Conservation (phyloP, 2,888 invertebrate genomes). For the Meta bourneti region DNA sequence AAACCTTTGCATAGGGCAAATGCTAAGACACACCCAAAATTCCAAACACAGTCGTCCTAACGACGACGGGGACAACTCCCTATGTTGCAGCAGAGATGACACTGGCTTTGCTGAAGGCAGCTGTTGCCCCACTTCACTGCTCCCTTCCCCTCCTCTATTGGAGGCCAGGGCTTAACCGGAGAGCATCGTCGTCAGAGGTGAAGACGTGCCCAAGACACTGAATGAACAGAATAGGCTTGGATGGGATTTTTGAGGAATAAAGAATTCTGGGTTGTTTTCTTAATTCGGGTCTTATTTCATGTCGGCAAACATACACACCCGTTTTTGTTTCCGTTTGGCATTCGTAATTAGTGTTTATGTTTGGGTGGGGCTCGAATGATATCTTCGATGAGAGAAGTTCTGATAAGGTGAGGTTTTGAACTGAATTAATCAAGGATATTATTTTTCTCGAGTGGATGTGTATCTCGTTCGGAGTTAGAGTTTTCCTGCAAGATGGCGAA, state of each 20-base stretch:
- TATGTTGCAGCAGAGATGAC: slow-evolving; percentile 38
- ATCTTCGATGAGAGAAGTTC: not conserved
- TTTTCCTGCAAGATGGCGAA: not conserved
- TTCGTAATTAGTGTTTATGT: slow-evolving; percentile 30
- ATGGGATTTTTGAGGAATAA: not conserved
- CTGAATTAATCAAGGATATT: not conserved
- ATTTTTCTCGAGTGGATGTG: not conserved
- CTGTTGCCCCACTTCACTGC: slow-evolving; percentile 35
- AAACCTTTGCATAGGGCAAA: not conserved
- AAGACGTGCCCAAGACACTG: slow-evolving; percentile 11
- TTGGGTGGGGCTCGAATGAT: slow-evolving; percentile 2
- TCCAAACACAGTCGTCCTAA: slow-evolving; percentile 39
- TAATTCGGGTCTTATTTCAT: not conserved
- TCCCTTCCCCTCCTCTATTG: not conserved
- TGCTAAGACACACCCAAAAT: slow-evolving; percentile 71
- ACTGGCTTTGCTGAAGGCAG: slow-evolving; percentile 60
- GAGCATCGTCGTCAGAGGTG: slow-evolving; percentile 9
- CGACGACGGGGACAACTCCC: slow-evolving; percentile 70
- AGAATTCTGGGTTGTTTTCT: not conserved
- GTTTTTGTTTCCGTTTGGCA: slow-evolving; percentile 39
- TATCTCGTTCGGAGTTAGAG: not conserved
- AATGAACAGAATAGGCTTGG: slow-evolving; percentile 34
- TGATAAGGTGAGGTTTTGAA: not conserved
- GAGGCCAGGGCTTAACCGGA: slow-evolving; percentile 50
- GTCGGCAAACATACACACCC: slow-evolving; percentile 47